A percentile compares a stretch with the other conserved stretches of the same genome.
These are phyloP conservation scores for Megalops cyprinoides DNA, from an alignment of 2,797 vertebrate genomes.

Conservation along the genomic window DNA sequence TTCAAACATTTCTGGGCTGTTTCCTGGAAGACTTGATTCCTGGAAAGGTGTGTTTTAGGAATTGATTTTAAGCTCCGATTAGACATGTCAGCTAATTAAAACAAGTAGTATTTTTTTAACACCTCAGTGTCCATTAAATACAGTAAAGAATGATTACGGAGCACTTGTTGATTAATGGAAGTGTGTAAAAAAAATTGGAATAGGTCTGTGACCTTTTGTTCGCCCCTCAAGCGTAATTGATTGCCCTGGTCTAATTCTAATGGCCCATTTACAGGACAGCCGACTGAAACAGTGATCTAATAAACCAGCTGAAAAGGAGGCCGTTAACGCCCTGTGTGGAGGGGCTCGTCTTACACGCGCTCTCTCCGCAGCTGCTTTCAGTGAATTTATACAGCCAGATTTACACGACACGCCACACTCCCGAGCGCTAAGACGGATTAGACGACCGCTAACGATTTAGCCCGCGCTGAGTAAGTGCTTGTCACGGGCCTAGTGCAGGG, in stretches of 20 bases:
- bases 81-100: background rate
- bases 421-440: background rate
- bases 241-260: background rate
- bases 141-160: background rate
- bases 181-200: background rate
- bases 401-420: background rate
- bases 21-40: background rate
- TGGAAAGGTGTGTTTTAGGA: too few relatives aligned
- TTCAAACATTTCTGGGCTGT: background rate
- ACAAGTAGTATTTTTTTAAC: background rate
- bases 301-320: background rate
- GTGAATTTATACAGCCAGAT: constrained; percentile 4
- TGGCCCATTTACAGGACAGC: background rate
- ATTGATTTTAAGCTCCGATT: too few relatives aligned
- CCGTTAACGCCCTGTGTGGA: background rate
- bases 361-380: background rate
- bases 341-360: background rate
- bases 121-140: background rate
- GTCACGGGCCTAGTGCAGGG: background rate
- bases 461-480: background rate
- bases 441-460: background rate
- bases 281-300: background rate
- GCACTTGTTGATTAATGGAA: background rate
- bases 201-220: background rate
- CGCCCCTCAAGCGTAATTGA: background rate